Conservation (phyloP, 2,797 vertebrate species). For the Onychomys torridus region DNA sequence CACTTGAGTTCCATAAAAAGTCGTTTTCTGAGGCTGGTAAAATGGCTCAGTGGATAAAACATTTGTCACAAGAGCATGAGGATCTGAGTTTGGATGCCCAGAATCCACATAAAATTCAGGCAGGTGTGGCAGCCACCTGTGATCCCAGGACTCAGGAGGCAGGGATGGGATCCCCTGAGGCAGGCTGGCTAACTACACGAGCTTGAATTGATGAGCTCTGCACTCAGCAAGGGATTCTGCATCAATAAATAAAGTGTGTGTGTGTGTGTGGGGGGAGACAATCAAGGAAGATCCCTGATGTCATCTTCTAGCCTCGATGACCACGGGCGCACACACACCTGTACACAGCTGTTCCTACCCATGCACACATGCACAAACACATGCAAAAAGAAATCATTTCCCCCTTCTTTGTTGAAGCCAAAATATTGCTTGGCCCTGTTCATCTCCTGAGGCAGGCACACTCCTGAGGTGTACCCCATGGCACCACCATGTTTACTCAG, state of each 20-base stretch:
- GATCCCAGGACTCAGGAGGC: neutral
- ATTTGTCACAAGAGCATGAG: neutral
- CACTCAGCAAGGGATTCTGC: neutral
- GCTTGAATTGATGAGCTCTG: neutral
- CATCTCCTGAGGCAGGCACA: neutral
- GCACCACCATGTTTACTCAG: neutral
- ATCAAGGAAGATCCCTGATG: neutral
- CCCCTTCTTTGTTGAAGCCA: neutral
- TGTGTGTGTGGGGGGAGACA: no score
- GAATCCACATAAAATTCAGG: neutral
- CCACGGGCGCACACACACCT: neutral
- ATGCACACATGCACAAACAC: neutral
- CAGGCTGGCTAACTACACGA: neutral
- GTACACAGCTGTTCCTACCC: neutral
- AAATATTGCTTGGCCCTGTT: neutral
- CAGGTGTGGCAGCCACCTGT: constrained; percentile 10
- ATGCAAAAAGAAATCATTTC: neutral
- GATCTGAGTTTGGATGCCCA: neutral
- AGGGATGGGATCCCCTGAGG: neutral
- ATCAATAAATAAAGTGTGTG: neutral
- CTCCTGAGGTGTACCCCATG: neutral
- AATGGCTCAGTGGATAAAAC: neutral
- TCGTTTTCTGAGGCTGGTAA: neutral
- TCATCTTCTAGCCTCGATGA: neutral
- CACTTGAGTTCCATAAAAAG: neutral